Base-by-base conservation (phyloP, 2,888 invertebrate species). In the Saturnia pavonia region DNA sequence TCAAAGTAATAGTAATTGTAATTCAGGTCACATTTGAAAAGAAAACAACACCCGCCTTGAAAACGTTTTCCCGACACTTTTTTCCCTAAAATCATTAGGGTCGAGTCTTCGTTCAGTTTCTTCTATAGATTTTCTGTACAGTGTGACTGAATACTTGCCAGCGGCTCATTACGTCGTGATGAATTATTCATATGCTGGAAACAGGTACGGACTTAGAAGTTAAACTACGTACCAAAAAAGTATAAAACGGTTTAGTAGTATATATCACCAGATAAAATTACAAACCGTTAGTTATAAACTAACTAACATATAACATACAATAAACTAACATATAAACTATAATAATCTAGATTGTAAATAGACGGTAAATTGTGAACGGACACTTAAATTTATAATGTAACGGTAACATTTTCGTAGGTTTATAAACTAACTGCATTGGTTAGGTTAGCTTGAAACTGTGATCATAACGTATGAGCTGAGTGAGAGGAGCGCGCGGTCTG, bases 161-260 rank as follows among this genome's bases (percentile, higher is more conserved):
- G 82, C 82, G 89, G 90, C 91, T 92, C 91, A 92, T 92, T 91
- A 92, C 88, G 85, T 78, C 81, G 83, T 85, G 81, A 83, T 92
- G 88, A 90, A 92, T 92, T 85, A 91, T 92, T 92, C 91, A 92
- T 89, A 67, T 68, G 69, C 70, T 51, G 16, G 14, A 48, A n/a
- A n/a, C 68, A 66, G 68, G 65, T 63, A 51, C 42, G 71, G 27
- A 70, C n/a, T 60, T 57, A 67, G 40, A 69, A 69, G 40, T 66
- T 68, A 19, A 66, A 42, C 16, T 42, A 34, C 0, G n/a, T 27
- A 25, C n/a, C 54, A 67, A 67, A 70, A 54, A 42, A 16, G 16
- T 67, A 54, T 42, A 19, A 51, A 16, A 45, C 45, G 34, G 43
- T 40, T 45, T 70, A 51, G 42, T 60, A 60, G n/a, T n/a, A n/a